Evolutionary conservation across 2,113 vertebrate genomes (phyloP).

Genomic region (Gobius niger): DNA sequence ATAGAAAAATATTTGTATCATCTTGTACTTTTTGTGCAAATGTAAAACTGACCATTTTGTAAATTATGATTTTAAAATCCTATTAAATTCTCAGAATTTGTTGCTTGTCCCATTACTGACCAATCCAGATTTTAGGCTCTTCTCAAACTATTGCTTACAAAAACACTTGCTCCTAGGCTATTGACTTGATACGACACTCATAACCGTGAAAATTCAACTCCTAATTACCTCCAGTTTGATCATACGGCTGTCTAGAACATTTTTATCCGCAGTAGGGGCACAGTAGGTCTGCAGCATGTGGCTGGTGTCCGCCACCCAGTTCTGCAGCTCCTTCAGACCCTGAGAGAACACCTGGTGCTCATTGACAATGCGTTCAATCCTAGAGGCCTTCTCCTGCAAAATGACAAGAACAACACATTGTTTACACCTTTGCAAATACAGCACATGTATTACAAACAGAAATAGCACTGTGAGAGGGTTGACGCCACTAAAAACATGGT

Average conservation of each 20-base stretch:
- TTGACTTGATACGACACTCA: neutral
- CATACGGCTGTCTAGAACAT: slow-evolving; percentile 90
- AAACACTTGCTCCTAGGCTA: too few relatives aligned
- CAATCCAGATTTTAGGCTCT: too few relatives aligned
- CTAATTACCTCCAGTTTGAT: slow-evolving; percentile 89
- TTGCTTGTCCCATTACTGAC: too few relatives aligned
- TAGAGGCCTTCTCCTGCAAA: slow-evolving; percentile 88
- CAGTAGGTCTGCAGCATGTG: slow-evolving; percentile 90
- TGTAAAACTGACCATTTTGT: too few relatives aligned
- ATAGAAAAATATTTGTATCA: neutral
- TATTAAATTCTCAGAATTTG: too few relatives aligned
- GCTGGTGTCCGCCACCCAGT: slow-evolving; percentile 88
- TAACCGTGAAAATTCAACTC: neutral
- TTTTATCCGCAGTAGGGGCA: slow-evolving; percentile 88
- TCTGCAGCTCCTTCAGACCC: slow-evolving; percentile 87
- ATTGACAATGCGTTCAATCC: slow-evolving; percentile 86
- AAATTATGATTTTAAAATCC: too few relatives aligned
- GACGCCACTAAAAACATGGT: too few relatives aligned
- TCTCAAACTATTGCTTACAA: too few relatives aligned
- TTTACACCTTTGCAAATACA: neutral
- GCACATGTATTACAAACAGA: too few relatives aligned
- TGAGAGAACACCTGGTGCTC: slow-evolving; percentile 93
- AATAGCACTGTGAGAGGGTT: too few relatives aligned
- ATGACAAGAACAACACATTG: neutral
- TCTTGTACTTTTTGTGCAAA: too few relatives aligned